phyloP scores from a whole-genome alignment of 2,888 invertebrate species.

The Tiliacea aurago region DNA sequence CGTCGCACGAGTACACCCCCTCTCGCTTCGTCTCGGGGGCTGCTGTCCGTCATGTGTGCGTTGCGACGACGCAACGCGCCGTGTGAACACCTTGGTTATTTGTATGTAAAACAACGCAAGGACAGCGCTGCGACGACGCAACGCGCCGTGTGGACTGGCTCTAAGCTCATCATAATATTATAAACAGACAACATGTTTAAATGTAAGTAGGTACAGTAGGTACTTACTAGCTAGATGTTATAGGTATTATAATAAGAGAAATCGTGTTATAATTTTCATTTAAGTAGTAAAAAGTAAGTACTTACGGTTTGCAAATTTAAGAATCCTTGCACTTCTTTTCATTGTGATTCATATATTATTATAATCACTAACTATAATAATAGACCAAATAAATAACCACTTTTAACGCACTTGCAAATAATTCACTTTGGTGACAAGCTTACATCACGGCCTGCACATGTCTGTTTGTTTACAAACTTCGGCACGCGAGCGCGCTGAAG shows the following conservation, averaged over 20 bases:
- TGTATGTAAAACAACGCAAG: no score
- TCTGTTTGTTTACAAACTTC: conserved; percentile 38
- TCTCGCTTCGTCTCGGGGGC: no score
- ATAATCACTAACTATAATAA: conserved; percentile 27
- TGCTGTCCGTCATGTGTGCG: no score
- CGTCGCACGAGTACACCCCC: no score
- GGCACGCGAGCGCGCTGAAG: conserved; percentile 31
- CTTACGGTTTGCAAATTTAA: conserved; percentile 48
- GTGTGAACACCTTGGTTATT: no score
- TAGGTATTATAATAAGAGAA: conserved; percentile 43
- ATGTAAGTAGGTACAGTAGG: conserved; percentile 23
- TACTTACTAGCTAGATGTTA: conserved; percentile 40
- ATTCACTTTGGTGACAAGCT: no score
- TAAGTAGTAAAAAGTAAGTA: conserved; percentile 47
- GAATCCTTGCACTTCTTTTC: conserved; percentile 55
- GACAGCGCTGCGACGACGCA: no score
- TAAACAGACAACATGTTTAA: conserved; percentile 27
- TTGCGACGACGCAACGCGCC: no score
- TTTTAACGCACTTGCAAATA: conserved; percentile 9
- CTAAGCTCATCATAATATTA: conserved; percentile 34
- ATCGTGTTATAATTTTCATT: conserved; percentile 37
- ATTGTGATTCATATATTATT: conserved; percentile 38
- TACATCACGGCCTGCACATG: conserved; percentile 27
- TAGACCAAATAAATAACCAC: conserved; percentile 25
- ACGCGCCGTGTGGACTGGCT: no score